Evolutionary conservation across 2,113 vertebrate species (phyloP).

Genomic region (Ceratotherium simum): DNA sequence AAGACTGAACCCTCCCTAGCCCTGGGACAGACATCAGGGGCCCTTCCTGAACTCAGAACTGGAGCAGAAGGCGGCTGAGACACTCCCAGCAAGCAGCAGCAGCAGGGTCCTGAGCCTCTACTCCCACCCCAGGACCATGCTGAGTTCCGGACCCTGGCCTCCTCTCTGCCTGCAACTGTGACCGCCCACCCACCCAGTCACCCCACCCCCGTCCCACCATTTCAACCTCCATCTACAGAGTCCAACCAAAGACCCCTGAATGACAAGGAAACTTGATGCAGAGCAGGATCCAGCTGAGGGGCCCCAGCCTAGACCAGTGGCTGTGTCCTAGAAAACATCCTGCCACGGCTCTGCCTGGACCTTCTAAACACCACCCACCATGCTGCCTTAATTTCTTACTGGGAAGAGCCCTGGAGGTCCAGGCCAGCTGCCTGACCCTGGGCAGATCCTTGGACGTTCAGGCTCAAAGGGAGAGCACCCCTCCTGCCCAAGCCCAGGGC

Average conservation of each 20-base stretch:
- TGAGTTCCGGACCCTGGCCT: neutral
- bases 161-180: neutral
- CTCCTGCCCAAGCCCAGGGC: neutral
- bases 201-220: too few relatives aligned
- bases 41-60: neutral
- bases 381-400: neutral
- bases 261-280: neutral
- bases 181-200: too few relatives aligned
- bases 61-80: neutral
- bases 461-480: neutral
- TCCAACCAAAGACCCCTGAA: neutral
- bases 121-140: neutral
- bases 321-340: neutral
- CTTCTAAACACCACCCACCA: neutral
- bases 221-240: neutral
- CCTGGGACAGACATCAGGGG: neutral
- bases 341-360: neutral
- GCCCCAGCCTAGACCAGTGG: too few relatives aligned
- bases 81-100: neutral
- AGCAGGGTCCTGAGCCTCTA: neutral
- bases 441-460: neutral
- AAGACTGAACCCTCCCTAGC: neutral
- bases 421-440: neutral
- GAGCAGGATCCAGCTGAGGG: neutral
- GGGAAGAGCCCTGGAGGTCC: neutral